Evolutionary conservation across 2,888 invertebrate genomes (phyloP).

Genomic region (Caradrina kadenii): DNA sequence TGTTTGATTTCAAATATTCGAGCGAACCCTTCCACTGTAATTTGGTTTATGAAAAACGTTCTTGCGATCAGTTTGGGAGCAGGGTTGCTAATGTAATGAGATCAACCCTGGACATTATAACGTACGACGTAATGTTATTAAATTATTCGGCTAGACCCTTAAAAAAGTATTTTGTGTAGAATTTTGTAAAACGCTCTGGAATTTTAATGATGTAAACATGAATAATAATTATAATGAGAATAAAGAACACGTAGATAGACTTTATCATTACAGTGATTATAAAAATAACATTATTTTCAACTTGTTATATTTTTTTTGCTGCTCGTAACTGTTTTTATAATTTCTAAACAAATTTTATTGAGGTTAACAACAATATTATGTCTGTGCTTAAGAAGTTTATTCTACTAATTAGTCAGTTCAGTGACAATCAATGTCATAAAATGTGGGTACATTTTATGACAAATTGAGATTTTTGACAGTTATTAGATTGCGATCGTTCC

Average conservation of each 20-base stretch:
- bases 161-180: conserved; percentile 28
- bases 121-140: conserved; percentile 41
- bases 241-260: background rate
- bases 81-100: conserved; percentile 66
- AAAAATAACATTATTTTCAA: background rate
- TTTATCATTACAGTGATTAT: background rate
- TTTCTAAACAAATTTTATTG: background rate
- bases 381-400: too few species aligned
- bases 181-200: conserved; percentile 18
- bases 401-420: too few species aligned
- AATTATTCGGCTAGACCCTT: conserved; percentile 21
- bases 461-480: too few species aligned
- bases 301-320: too few species aligned
- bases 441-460: too few species aligned
- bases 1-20: conserved; percentile 87
- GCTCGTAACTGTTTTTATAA: too few species aligned
- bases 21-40: conserved; percentile 74
- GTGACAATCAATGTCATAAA: too few species aligned
- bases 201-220: conserved; percentile 31
- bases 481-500: too few species aligned
- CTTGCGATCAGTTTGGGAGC: conserved; percentile 58
- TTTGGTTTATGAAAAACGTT: conserved; percentile 78
- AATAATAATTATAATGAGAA: conserved; percentile 15
- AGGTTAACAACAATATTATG: background rate
- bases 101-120: conserved; percentile 59